phyloP scores from a whole-genome alignment of 2,888 invertebrate species.

The Plebejus anna region DNA sequence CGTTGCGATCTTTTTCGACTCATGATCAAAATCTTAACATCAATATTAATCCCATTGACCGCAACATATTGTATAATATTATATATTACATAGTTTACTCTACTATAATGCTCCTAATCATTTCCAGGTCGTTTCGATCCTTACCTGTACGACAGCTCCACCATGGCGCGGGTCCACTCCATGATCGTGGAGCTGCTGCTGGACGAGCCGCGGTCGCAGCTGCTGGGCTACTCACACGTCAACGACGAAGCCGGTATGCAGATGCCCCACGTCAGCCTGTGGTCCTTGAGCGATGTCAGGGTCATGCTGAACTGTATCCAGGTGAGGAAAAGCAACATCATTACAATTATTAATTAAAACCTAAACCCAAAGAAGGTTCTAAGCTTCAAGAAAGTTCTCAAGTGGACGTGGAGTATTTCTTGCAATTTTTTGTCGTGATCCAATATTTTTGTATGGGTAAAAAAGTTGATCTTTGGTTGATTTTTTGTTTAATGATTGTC shows the following conservation, averaged over 20 bases:
- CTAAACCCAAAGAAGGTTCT: too few relatives aligned
- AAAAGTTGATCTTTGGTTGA: not conserved
- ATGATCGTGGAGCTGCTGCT: slow-evolving; percentile 90
- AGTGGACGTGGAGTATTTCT: too few relatives aligned
- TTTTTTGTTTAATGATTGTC: not conserved
- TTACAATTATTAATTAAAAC: too few relatives aligned
- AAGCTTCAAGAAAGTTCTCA: too few relatives aligned
- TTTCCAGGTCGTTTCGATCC: slow-evolving; percentile 86
- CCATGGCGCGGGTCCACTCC: slow-evolving; percentile 92
- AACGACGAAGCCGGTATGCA: slow-evolving; percentile 91
- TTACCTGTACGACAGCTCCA: slow-evolving; percentile 86
- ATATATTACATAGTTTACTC: not conserved
- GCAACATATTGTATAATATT: not conserved
- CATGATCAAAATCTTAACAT: too few relatives aligned
- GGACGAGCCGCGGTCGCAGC: slow-evolving; percentile 86
- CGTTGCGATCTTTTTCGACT: too few relatives aligned
- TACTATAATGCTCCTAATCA: not conserved
- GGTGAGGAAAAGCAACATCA: slow-evolving; percentile 55
- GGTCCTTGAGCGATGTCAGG: slow-evolving; percentile 89
- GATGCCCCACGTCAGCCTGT: slow-evolving; percentile 90
- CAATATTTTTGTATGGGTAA: too few relatives aligned
- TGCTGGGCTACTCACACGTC: slow-evolving; percentile 90
- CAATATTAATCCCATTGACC: too few relatives aligned
- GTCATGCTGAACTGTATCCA: slow-evolving; percentile 89
- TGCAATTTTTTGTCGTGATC: too few relatives aligned